These are phyloP conservation scores for Pempheris klunzingeri DNA, from an alignment of 2,797 vertebrate genomes.

Conservation along the genomic window DNA sequence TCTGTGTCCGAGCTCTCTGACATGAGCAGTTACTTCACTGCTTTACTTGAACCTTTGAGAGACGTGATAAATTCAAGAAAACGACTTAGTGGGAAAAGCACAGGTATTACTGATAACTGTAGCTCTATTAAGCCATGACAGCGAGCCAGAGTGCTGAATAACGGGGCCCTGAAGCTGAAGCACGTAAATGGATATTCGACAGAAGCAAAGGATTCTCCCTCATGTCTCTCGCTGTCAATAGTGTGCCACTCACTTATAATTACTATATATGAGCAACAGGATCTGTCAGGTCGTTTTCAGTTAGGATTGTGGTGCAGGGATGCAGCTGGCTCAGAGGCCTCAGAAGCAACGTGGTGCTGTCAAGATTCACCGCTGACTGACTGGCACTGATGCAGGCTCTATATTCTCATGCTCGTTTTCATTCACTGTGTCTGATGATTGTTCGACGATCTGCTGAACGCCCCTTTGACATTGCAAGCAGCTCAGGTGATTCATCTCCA, in stretches of 20 bases:
- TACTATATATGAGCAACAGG: neutral
- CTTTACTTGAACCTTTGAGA: neutral
- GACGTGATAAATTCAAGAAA: neutral
- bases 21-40: neutral
- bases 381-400: slow-evolving; percentile 4
- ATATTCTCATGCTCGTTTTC: neutral
- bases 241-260: neutral
- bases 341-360: slow-evolving; percentile 7
- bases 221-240: neutral
- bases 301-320: neutral
- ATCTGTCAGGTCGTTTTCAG: slow-evolving; percentile 18
- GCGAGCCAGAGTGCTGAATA: neutral
- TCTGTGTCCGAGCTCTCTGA: neutral
- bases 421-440: slow-evolving; percentile 19
- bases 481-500: slow-evolving; percentile 10
- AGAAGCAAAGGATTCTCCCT: neutral
- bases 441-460: neutral
- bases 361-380: slow-evolving; percentile 1
- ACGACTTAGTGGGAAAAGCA: neutral
- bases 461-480: neutral
- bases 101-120: neutral
- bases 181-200: too few relatives aligned
- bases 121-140: neutral
- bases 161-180: neutral
- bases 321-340: neutral